Percentiles rank a stretch among this genome's conserved stretches.
phyloP scores from a whole-genome alignment of 2,797 vertebrate species.

The Scarus forsteni region DNA sequence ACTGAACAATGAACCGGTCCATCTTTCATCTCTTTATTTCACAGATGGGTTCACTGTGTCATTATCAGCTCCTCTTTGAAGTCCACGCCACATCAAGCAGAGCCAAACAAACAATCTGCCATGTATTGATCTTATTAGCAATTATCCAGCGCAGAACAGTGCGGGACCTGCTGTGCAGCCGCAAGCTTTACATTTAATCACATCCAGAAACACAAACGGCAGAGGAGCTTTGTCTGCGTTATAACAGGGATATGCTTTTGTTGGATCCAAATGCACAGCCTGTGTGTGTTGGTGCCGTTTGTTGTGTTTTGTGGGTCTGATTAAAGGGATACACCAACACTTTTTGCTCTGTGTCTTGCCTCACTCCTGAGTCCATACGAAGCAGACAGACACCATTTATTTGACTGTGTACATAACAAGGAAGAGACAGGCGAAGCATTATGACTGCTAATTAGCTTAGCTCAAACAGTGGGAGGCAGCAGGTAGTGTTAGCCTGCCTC shows the following conservation, averaged over 20 bases:
- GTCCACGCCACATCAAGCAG: constrained; percentile 29
- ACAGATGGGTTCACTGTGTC: constrained; percentile 65
- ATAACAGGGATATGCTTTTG: neutral
- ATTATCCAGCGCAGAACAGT: constrained; percentile 12
- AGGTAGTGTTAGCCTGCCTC: too few relatives aligned
- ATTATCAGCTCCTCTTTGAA: constrained; percentile 43
- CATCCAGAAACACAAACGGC: constrained; percentile 1
- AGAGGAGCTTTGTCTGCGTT: too few relatives aligned
- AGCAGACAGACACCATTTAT: too few relatives aligned
- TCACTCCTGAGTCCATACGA: too few relatives aligned
- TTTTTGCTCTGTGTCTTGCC: too few relatives aligned
- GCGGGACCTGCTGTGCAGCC: constrained; percentile 5
- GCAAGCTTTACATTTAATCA: neutral
- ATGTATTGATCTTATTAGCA: constrained; percentile 57
- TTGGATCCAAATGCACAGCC: neutral
- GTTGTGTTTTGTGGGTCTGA: neutral
- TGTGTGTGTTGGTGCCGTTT: neutral
- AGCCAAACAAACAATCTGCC: constrained; percentile 48
- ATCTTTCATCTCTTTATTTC: constrained; percentile 61
- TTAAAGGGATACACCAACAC: too few relatives aligned
- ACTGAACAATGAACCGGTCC: constrained; percentile 14
- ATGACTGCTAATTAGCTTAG: too few relatives aligned
- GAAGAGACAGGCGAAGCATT: too few relatives aligned
- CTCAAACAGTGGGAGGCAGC: too few relatives aligned
- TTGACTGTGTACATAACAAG: too few relatives aligned